Evolutionary conservation across 2,888 invertebrate species (phyloP), one percentile per base, ranked within the genome.

Genomic region (Acanthococcus lagerstroemiae): DNA sequence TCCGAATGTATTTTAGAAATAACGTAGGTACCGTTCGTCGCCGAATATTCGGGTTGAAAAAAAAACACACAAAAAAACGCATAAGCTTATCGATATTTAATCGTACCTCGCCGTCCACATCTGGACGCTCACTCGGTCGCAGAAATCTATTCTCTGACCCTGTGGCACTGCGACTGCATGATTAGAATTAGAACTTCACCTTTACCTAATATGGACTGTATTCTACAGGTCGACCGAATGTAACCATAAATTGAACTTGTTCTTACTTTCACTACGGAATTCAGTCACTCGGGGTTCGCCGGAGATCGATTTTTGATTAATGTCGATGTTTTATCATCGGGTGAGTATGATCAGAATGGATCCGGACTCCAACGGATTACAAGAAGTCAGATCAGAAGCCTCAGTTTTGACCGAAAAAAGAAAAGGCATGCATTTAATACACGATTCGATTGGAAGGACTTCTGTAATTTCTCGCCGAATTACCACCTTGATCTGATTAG

Each of bases 231-330:
- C 21, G 26, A 50, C 52, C 26, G 26, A 30, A 61, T 50, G 52
- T 22, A 27, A 61, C 61, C 61, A 61, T 61, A 61, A 61, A 58
- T 45, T 58, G 58, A 45, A 50, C 19, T 25, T 24, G 58, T 58
- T 58, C 45, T 58, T 46, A 58, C 45, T 58, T 45, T 54, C 24
- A 52, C 22, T 17, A 24, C 15, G 21, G 46, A 6, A 46, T 46
- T 46, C 6, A 46, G 1, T 46, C 46, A 46, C 21, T 37, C 37
- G 21, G 21, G 46, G 17, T 5, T 46, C 6, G 6, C 17, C 21
- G n/a, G n/a, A n/a, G n/a, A n/a, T n/a, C n/a, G n/a, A n/a, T n/a
- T n/a, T n/a, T n/a, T n/a, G n/a, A n/a, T n/a, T n/a, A n/a, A n/a
- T n/a, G n/a, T n/a, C n/a, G n/a, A n/a, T n/a, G n/a, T n/a, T n/a